Base-by-base conservation (phyloP, 2,888 invertebrate species). In the Tetragonula carbonaria region DNA sequence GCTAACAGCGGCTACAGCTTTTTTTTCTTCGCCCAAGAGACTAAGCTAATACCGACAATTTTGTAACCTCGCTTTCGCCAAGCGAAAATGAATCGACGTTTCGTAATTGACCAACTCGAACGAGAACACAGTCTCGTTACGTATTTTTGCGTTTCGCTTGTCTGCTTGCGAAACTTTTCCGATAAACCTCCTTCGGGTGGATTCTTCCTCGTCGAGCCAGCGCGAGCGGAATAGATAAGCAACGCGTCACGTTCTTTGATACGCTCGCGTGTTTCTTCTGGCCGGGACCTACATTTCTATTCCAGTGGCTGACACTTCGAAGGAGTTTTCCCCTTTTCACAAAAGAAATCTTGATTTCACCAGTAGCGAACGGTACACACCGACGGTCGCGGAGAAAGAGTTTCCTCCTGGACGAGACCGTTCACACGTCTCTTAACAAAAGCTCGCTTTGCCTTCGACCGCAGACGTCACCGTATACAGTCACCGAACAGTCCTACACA, bases 181-280 rank as follows among this genome's bases (percentile, higher is more conserved):
- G 50, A 66, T 51, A 59, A 45, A 45, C 11, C 59, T 51, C 38
- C 68, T 75, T 28, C 14, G 4, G 53, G 8, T 28, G 21, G 38
- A 62, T 59, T 45, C 38, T 18, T 51, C 21, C 8, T 2, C 62
- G 50, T 8, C 8, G 23, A 45, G 18, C 8, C 13, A 13, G 33
- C 11, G 63, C 65, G 21, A 65, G 65, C 21, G 57, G 51, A 51
- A 71, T 53, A 82, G 82, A 82, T 82, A 81, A 81, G 82, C 70
- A 51, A 80, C 57, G 45, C 28, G 57, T 53, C 57, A 66, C 57
- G 53, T 70, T 74, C 74, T 82, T 59, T 51, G 82, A 74, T 68
- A 28, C 63, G 3, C 18, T 23, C 50, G 68, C 70, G 51, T 33
- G 70, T 55, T 66, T 66, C 82, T 55, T 59, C 21, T 53, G 13